Evolutionary conservation across 2,113 vertebrate genomes (phyloP).

Genomic region (Aldabrachelys gigantea): DNA sequence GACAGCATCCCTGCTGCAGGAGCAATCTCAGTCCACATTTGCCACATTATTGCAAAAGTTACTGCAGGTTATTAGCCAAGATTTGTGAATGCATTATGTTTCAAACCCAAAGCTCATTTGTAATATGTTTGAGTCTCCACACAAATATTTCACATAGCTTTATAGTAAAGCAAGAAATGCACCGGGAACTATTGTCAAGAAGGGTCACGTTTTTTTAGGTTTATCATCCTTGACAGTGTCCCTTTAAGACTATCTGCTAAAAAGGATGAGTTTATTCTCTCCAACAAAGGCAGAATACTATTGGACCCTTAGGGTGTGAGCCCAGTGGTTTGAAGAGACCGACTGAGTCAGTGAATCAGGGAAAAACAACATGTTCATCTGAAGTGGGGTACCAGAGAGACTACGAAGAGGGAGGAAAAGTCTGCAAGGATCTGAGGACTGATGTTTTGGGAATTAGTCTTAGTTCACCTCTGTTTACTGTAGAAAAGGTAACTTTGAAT

Average conservation of each 20-base stretch:
- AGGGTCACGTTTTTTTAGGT: background rate
- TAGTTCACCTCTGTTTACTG: background rate
- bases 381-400: background rate
- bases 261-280: background rate
- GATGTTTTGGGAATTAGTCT: background rate
- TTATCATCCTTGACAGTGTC: background rate
- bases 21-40: constrained; percentile 30
- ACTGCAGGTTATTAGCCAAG: background rate
- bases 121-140: background rate
- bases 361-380: background rate
- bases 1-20: background rate
- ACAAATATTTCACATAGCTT: background rate
- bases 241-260: constrained; percentile 3
- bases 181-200: background rate
- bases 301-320: background rate
- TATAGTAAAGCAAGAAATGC: background rate
- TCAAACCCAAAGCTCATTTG: background rate
- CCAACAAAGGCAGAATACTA: background rate
- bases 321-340: background rate
- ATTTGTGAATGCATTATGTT: background rate
- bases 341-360: background rate
- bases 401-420: background rate
- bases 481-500: background rate
- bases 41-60: constrained; percentile 13
- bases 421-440: background rate